phyloP scores from a whole-genome alignment of 2,113 vertebrate species.

The Ariopsis seemanni region DNA sequence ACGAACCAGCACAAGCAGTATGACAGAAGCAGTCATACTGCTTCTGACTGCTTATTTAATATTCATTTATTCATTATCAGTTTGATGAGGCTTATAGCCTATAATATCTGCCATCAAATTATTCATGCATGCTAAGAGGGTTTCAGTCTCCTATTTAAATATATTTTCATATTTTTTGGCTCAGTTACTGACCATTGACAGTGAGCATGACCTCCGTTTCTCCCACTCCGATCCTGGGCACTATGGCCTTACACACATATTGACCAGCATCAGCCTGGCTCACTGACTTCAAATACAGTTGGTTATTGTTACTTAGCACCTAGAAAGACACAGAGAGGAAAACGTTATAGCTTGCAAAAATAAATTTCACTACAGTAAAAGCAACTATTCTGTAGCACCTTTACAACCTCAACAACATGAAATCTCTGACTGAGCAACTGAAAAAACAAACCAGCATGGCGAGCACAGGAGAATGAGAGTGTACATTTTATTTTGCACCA shows the following conservation, averaged over 20 bases:
- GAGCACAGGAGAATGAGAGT: background rate
- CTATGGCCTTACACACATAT: slow-evolving; percentile 94
- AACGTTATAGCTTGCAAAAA: slow-evolving; percentile 10
- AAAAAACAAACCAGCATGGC: slow-evolving; percentile 19
- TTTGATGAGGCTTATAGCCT: background rate
- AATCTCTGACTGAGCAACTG: background rate
- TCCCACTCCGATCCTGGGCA: slow-evolving; percentile 91
- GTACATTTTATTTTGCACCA: background rate
- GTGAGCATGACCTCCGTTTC: slow-evolving; percentile 90
- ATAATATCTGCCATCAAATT: background rate
- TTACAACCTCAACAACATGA: slow-evolving; percentile 5
- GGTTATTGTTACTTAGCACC: slow-evolving; percentile 96
- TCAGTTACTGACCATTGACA: slow-evolving; percentile 82
- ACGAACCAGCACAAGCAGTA: background rate
- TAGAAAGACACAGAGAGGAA: slow-evolving; percentile 56
- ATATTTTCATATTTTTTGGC: slow-evolving; percentile 6
- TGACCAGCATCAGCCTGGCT: slow-evolving; percentile 90
- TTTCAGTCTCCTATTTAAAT: background rate
- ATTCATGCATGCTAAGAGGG: background rate
- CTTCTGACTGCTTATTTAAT: background rate
- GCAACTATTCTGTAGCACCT: background rate
- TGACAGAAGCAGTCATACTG: background rate
- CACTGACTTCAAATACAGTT: slow-evolving; percentile 87
- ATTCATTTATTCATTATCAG: background rate
- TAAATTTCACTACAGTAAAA: background rate